phyloP scores from a whole-genome alignment of 2,113 vertebrate genomes.

The Taxidea taxus region DNA sequence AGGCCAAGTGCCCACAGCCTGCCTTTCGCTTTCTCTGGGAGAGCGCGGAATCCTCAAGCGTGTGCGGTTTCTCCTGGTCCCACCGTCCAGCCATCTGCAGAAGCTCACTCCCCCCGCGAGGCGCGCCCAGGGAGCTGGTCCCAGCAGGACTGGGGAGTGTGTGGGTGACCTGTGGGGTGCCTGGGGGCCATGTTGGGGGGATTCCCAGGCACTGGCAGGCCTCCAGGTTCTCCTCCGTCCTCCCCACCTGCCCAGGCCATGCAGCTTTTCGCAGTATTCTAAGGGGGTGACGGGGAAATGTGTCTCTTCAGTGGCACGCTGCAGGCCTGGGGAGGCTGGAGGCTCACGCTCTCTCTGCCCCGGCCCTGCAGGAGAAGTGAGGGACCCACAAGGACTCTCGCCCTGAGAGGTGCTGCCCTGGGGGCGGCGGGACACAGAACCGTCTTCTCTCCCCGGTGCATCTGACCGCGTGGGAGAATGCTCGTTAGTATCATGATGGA shows the following conservation, averaged over 20 bases:
- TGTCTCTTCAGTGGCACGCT: not conserved
- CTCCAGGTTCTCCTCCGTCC: not conserved
- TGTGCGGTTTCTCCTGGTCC: not conserved
- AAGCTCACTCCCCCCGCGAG: not conserved
- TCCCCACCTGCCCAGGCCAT: too few species aligned
- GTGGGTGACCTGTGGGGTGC: not conserved
- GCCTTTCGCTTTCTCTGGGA: not conserved
- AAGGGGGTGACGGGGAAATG: too few species aligned
- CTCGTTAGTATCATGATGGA: accelerated
- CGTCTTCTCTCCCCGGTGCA: not conserved
- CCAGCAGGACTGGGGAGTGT: not conserved
- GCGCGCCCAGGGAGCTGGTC: not conserved
- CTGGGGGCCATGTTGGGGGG: not conserved
- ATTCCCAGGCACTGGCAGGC: not conserved
- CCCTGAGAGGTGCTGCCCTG: not conserved
- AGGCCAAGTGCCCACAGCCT: not conserved
- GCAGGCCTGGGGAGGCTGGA: not conserved
- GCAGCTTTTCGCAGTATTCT: not conserved
- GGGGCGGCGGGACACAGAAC: not conserved
- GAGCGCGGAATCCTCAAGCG: not conserved
- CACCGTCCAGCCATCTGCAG: not conserved
- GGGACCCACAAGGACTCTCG: not conserved
- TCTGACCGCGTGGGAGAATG: not conserved
- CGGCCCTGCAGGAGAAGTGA: not conserved
- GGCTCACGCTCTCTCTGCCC: not conserved